Base-by-base conservation (phyloP, 1,140 invertebrate species). In the Maconellicoccus hirsutus region DNA sequence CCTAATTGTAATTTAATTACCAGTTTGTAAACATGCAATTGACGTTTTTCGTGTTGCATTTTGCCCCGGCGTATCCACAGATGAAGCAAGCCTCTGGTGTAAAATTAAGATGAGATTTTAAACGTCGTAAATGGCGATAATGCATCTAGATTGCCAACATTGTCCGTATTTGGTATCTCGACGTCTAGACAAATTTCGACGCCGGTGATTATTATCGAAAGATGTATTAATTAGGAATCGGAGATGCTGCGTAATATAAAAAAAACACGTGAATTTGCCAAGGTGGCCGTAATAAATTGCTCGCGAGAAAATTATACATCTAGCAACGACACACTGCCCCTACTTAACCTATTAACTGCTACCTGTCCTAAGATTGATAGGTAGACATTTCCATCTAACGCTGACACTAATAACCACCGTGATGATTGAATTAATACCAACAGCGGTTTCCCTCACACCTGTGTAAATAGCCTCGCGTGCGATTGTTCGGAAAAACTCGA, bases 1-100 rank as follows among this genome's bases (percentile, higher is more conserved):
- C 61, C 25, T 66, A 66, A 66, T 66, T 26, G 61, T 66, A 66
- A 66, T 66, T 66, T 66, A 66, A 66, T 66, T 66, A 66, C 61
- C 10, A 22, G 22, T 66, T 66, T 52, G 42, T 52, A 52, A 52
- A 52, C 42, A 52, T 52, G 42, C 2, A 52, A 52, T 19, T 52
- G 42, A 19, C 42, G 42, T 52, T 52, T 52, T 52, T 52, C 42
- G 42, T 52, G n/a, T 52, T 52, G n/a, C 6, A 8, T 52, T 52
- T 8, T 16, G 42, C 42, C 42, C 29, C 29, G 29, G 29, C 12
- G n/a, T n/a, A n/a, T n/a, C n/a, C n/a, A n/a, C n/a, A n/a, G n/a
- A n/a, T n/a, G n/a, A n/a, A n/a, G n/a, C n/a, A n/a, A n/a, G n/a
- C n/a, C n/a, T n/a, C n/a, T 19, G 42, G 2, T 52, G 16, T 19